These are phyloP conservation scores for Theretra japonica DNA, from an alignment of 2,888 invertebrate species.

Conservation along the genomic window DNA sequence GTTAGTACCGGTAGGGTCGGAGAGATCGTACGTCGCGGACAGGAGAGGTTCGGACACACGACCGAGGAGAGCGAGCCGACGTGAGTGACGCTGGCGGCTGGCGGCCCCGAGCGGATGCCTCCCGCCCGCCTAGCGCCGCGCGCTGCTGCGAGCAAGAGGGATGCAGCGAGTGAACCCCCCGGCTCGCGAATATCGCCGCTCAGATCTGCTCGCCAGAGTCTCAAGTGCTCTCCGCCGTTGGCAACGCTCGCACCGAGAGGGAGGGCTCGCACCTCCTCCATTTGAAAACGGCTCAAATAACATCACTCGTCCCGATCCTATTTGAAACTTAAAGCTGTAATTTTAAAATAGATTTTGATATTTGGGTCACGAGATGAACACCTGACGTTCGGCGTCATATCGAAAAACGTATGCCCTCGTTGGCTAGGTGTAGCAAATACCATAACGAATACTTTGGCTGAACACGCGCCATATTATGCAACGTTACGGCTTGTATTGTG, in stretches of 20 bases:
- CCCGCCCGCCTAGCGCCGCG: slow-evolving; percentile 76
- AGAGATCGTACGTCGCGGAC: slow-evolving; percentile 78
- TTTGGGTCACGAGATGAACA: slow-evolving; percentile 72
- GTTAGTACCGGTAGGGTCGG: slow-evolving; percentile 76
- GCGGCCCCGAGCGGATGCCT: slow-evolving; percentile 57
- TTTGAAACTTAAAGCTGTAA: slow-evolving; percentile 55
- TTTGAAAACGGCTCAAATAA: slow-evolving; percentile 60
- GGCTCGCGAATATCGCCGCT: slow-evolving; percentile 78
- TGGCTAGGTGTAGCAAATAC: slow-evolving; percentile 84
- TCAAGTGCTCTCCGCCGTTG: slow-evolving; percentile 73
- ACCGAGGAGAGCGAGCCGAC: slow-evolving; percentile 78
- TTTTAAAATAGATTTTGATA: slow-evolving; percentile 61
- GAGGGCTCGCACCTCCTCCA: slow-evolving; percentile 66
- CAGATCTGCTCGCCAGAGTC: slow-evolving; percentile 76
- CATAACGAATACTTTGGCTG: slow-evolving; percentile 84
- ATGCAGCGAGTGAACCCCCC: slow-evolving; percentile 73
- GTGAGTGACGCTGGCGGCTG: slow-evolving; percentile 75
- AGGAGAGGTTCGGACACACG: slow-evolving; percentile 81
- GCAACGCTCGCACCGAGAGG: slow-evolving; percentile 74
- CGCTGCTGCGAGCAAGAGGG: slow-evolving; percentile 76
- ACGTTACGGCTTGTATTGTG: slow-evolving; percentile 78
- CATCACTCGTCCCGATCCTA: slow-evolving; percentile 44
- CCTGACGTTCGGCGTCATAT: slow-evolving; percentile 84
- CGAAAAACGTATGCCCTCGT: slow-evolving; percentile 82
- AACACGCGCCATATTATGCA: slow-evolving; percentile 83